phyloP scores from a whole-genome alignment of 2,797 vertebrate species.

The Ambastaia sidthimunki region DNA sequence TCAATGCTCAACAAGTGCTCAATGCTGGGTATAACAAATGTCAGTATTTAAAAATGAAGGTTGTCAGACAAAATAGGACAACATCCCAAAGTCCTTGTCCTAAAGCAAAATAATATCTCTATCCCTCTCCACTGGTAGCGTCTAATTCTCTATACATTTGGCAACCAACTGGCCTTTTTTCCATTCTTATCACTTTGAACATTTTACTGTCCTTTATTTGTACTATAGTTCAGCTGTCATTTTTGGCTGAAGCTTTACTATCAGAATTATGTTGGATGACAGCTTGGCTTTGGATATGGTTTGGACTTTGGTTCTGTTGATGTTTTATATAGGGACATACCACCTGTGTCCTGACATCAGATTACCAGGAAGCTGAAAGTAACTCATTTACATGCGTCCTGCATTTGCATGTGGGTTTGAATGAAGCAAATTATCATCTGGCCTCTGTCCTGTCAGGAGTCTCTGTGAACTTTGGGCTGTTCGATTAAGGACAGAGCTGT shows the following conservation, averaged over 20 bases:
- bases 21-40: too few species aligned
- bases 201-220: background rate
- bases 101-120: background rate
- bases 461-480: background rate
- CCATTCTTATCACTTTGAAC: background rate
- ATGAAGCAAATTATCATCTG: conserved; percentile 53
- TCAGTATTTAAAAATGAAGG: too few species aligned
- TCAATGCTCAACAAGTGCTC: too few species aligned
- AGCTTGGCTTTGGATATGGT: background rate
- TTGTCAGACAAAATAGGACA: too few species aligned
- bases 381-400: conserved; percentile 44
- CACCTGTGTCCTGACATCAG: conserved; percentile 17
- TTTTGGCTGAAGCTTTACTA: background rate
- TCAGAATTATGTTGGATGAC: background rate
- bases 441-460: background rate
- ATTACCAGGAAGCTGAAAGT: conserved; percentile 33
- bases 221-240: too few species aligned
- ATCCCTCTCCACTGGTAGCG: background rate
- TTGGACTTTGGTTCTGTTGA: background rate
- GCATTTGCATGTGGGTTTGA: conserved; percentile 57
- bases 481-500: conserved; percentile 18
- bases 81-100: too few species aligned
- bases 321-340: background rate
- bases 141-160: background rate
- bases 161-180: background rate